phyloP scores from a whole-genome alignment of 2,888 invertebrate genomes.

The Yponomeuta plumbellus region DNA sequence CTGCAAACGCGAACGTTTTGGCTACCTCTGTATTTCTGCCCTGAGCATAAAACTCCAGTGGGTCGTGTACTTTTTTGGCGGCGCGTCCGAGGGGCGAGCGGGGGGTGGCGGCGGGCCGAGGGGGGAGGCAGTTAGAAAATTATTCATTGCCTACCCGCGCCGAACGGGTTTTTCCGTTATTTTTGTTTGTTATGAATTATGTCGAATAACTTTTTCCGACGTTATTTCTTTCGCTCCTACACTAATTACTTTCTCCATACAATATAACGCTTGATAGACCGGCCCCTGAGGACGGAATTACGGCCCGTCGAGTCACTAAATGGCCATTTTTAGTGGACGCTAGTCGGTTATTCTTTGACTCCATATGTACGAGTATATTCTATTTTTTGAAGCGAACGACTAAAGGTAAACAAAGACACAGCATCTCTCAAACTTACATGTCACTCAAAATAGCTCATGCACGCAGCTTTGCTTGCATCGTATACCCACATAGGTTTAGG shows the following conservation, averaged over 20 bases:
- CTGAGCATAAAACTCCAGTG: slow-evolving; percentile 71
- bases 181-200: slow-evolving; percentile 76
- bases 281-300: no score
- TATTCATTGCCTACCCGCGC: slow-evolving; percentile 75
- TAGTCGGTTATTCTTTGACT: no score
- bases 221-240: slow-evolving; percentile 64
- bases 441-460: no score
- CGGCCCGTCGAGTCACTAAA: no score
- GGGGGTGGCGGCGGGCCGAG: slow-evolving; percentile 21
- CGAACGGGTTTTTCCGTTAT: slow-evolving; percentile 73
- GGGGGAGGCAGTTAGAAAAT: slow-evolving; percentile 63
- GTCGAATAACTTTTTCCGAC: slow-evolving; percentile 71
- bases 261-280: slow-evolving; percentile 17
- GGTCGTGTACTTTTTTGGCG: slow-evolving; percentile 72
- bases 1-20: no score
- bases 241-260: slow-evolving; percentile 70
- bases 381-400: no score
- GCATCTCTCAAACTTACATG: no score
- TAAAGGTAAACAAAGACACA: no score
- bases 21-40: slow-evolving; percentile 61
- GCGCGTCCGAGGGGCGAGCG: slow-evolving; percentile 42
- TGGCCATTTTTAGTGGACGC: no score
- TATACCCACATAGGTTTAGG: no score
- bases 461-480: no score
- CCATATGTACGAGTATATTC: no score